These are phyloP conservation scores for Sinodicranocentrus sp. DNA, from an alignment of 2,888 invertebrate genomes.

Conservation along the genomic window DNA sequence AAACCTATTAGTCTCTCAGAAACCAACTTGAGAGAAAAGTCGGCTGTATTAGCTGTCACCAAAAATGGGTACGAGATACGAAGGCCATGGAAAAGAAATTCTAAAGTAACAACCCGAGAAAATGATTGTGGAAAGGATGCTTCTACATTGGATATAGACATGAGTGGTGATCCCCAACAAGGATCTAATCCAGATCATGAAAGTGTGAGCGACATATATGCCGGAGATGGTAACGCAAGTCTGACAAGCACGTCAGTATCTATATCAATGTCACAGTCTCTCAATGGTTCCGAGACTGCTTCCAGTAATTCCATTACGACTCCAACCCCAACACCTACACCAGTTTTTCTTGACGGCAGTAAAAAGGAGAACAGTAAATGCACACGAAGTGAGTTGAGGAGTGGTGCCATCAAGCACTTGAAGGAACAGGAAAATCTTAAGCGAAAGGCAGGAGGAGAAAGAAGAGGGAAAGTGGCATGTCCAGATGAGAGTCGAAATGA, in stretches of 20 bases:
- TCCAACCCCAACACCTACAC: constrained; percentile 56
- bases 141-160: constrained; percentile 18
- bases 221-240: constrained; percentile 61
- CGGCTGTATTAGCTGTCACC: constrained; percentile 51
- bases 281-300: constrained; percentile 63
- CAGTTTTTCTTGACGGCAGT: constrained; percentile 7
- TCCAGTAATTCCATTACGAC: constrained; percentile 45
- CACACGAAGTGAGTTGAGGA: constrained; percentile 39
- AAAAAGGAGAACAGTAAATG: constrained; percentile 1
- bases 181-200: constrained; percentile 49
- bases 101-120: constrained; percentile 38
- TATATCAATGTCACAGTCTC: constrained; percentile 65
- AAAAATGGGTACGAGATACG: constrained; percentile 57
- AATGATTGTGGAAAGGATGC: constrained; percentile 39
- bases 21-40: constrained; percentile 67
- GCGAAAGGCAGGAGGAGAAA: constrained; percentile 60
- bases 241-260: constrained; percentile 68
- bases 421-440: constrained; percentile 74
- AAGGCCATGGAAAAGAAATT: constrained; percentile 31
- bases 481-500: not conserved
- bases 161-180: constrained; percentile 39
- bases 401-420: constrained; percentile 66
- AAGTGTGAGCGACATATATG: constrained; percentile 59
- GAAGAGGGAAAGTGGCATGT: constrained; percentile 18
- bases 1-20: constrained; percentile 72